Evolutionary conservation across 2,797 vertebrate species (phyloP).

Genomic region (Moxostoma hubbsi): DNA sequence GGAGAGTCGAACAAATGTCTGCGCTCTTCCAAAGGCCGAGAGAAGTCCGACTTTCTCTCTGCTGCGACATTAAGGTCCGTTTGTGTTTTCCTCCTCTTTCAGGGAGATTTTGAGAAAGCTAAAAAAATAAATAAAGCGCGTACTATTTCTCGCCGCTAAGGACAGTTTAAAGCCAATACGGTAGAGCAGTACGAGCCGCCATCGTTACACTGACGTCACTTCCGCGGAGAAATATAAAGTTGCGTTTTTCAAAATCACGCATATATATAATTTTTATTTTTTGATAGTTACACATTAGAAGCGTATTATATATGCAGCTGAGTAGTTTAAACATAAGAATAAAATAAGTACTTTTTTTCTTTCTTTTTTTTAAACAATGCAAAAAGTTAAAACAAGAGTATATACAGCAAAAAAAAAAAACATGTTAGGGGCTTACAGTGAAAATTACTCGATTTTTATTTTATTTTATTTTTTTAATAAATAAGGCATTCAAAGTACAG

Average conservation of each 20-base stretch:
- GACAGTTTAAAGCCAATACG: constrained; percentile 61
- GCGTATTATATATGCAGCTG: too few relatives aligned
- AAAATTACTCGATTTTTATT: too few relatives aligned
- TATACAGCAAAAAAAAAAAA: too few relatives aligned
- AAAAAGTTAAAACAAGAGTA: too few relatives aligned
- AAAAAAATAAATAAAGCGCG: background rate
- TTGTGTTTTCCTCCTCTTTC: background rate
- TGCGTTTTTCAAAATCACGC: background rate
- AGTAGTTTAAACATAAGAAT: too few relatives aligned
- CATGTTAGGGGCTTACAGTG: too few relatives aligned
- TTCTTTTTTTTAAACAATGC: too few relatives aligned
- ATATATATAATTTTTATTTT: too few relatives aligned
- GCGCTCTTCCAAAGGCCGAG: background rate
- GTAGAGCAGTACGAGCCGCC: constrained; percentile 58
- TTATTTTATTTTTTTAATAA: too few relatives aligned
- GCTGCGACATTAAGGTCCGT: background rate
- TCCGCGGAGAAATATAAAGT: constrained; percentile 52
- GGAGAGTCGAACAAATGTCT: constrained; percentile 18
- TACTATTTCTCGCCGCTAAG: constrained; percentile 33
- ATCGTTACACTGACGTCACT: constrained; percentile 57
- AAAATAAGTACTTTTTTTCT: too few relatives aligned
- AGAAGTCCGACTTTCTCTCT: background rate
- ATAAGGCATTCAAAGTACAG: too few relatives aligned
- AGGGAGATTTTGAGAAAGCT: background rate
- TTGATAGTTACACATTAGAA: too few relatives aligned